Evolutionary conservation across 2,797 vertebrate species (phyloP), one percentile per base, ranked within the genome.

Genomic region (Columba guinea): DNA sequence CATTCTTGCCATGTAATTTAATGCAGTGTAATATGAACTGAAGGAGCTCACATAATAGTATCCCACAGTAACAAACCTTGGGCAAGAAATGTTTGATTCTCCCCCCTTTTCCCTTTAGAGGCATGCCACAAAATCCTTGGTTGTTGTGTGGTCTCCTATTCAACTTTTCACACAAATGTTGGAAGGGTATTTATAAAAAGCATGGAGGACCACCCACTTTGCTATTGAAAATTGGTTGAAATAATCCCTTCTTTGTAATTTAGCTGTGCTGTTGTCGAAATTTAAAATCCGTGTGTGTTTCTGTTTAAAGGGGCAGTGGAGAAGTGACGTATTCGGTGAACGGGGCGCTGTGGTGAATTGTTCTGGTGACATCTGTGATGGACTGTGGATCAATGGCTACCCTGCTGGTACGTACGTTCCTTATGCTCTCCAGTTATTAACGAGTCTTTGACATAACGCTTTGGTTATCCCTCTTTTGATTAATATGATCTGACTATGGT

Each of bases 221-320:
- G 96, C 96, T 96, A 96, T 96, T 97, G 96, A 95, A 95, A 94
- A 94, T 90, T 91, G 90, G 81, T 87, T 94, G 90, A 96, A 97
- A 97, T 96, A 97, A 97, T 96, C 97, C 96, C 73, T 85, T 93
- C 96, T 96, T 96, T 97, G 94, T 97, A 93, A 96, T 95, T 86
- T 94, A 78, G 88, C 91, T 49, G 95, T 78, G 85, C 77, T 93
- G 97, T n/a, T 82, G 94, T 93, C 5, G 59, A 95, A 96, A 96
- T 96, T 87, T 90, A 46, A 97, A 97, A 91, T 91, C 75, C 75
- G 27, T 93, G 80, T 92, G 83, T 89, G 49, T 64, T 89, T 93
- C 86, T 96, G 69, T 94, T 97, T 77, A 10, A 97, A 98, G 98
- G 98, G 98, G 75, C 97, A 98, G 90, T 98, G 98, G 97, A 96